Base-by-base conservation (phyloP, 53 echinoderm and acorn worm genomes). In the Hippasteria phrygiana region DNA sequence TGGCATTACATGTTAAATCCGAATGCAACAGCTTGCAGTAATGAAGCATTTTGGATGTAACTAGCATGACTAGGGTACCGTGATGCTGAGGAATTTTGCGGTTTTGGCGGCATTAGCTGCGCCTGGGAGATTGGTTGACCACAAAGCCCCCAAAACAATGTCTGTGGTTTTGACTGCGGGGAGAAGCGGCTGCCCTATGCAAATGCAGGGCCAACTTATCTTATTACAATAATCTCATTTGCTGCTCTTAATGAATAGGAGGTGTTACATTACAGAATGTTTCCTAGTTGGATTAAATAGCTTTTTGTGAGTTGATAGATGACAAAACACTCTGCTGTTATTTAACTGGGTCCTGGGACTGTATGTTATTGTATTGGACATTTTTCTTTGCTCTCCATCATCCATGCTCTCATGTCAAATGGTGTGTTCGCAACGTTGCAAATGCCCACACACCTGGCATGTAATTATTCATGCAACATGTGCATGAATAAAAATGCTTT, bases 131-230 rank as follows among this genome's bases (percentile, higher is more conserved):
- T 85, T 69, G 85, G 71, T 27, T 85, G 85, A 85, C 85, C 85
- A 71, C 85, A 85, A 85, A 50, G 51, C 69, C 71, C 85, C 51
- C 69, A 69, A 71, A 85, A 85, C 85, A 71, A 85, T 69, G 85
- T 71, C n/a, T 69, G 27, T 41, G 85, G 69, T 85, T 85, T 85
- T 85, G 71, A 48, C 70, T 18, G 31, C 43, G 43, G 31, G n/a
- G 26, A 3, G 46, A 45, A 45, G 6, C 5, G 11, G 59, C 8
- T 5, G 4, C 26, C n/a, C 12, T 64, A 29, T 13, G 1, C 13
- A 50, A 16, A 50, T n/a, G 12, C 50, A 70, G n/a, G 20, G 14
- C 4, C 2, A 32, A 75, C 27, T 22, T 43, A 81, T 43, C 81
- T 80, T 81, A 64, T 81, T 81, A 81, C 46, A 45, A 13, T 65